A percentile compares a stretch with the other conserved stretches of the same genome.
These are phyloP conservation scores for Nasonia giraulti DNA, from an alignment of 1,140 invertebrate genomes.

Conservation along the genomic window DNA sequence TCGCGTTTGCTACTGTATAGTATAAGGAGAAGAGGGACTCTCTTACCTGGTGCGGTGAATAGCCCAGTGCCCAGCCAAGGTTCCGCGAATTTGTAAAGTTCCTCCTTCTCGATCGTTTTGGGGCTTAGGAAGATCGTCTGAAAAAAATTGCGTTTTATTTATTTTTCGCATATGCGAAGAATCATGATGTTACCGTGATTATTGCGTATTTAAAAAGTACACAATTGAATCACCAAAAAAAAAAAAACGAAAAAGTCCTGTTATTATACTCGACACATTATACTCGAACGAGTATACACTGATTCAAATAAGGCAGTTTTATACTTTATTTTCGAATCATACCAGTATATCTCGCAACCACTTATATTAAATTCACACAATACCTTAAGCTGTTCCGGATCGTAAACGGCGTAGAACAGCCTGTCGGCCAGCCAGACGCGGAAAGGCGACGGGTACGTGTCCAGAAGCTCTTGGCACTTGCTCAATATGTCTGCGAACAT, in stretches of 20 bases:
- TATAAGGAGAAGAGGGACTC: not conserved
- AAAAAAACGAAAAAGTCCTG: no score
- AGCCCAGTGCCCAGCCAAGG: constrained; percentile 83
- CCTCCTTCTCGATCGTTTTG: constrained; percentile 81
- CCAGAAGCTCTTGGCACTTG: constrained; percentile 49
- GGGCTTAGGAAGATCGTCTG: constrained; percentile 78
- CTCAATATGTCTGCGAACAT: constrained; percentile 52
- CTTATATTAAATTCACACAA: constrained; percentile 55
- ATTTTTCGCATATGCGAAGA: no score
- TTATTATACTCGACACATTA: no score
- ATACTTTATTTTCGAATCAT: not conserved
- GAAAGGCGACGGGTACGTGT: constrained; percentile 56
- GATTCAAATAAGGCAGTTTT: not conserved
- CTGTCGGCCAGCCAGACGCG: constrained; percentile 63
- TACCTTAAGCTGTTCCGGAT: constrained; percentile 73
- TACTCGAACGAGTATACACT: no score
- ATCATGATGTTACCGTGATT: no score
- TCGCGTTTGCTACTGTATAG: no score
- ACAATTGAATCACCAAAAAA: no score
- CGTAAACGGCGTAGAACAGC: constrained; percentile 66
- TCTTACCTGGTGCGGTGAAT: constrained; percentile 79
- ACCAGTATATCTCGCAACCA: not conserved
- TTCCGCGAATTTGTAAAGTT: constrained; percentile 81
- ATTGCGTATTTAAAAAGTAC: no score
- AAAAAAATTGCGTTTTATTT: not conserved